Percentiles rank a stretch among this genome's conserved stretches.
phyloP scores from a whole-genome alignment of 2,113 vertebrate genomes.

The Erythrocercus mccallii region DNA sequence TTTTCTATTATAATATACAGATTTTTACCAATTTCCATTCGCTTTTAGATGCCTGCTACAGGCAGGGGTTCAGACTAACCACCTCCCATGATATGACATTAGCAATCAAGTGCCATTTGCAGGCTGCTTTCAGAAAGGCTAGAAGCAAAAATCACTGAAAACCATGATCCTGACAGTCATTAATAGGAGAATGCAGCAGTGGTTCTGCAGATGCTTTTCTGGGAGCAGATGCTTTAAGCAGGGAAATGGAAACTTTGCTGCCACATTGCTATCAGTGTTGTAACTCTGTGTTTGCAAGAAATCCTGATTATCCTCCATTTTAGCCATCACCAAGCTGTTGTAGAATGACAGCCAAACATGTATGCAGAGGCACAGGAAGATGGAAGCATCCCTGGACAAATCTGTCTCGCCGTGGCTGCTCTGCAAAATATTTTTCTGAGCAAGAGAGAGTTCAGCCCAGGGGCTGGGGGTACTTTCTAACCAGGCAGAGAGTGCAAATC shows the following conservation, averaged over 20 bases:
- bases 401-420: neutral
- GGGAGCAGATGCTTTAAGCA: neutral
- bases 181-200: neutral
- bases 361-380: neutral
- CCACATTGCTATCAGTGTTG: neutral
- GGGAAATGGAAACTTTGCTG: neutral
- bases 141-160: neutral
- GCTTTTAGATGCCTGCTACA: neutral
- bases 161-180: neutral
- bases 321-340: neutral
- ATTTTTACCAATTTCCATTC: neutral
- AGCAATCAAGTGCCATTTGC: slow-evolving; percentile 10
- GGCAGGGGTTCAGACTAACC: neutral
- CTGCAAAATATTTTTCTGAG: neutral
- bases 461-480: neutral
- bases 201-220: neutral
- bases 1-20: neutral
- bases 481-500: neutral
- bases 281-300: neutral
- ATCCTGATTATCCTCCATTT: neutral
- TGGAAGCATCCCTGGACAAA: neutral
- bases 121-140: neutral
- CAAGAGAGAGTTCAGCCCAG: neutral
- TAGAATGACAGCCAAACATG: neutral
- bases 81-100: neutral